A percentile compares a stretch with the other conserved stretches of the same genome.
Evolutionary conservation across 2,797 vertebrate genomes (phyloP).

Genomic region (Gymnopithys bicolor): DNA sequence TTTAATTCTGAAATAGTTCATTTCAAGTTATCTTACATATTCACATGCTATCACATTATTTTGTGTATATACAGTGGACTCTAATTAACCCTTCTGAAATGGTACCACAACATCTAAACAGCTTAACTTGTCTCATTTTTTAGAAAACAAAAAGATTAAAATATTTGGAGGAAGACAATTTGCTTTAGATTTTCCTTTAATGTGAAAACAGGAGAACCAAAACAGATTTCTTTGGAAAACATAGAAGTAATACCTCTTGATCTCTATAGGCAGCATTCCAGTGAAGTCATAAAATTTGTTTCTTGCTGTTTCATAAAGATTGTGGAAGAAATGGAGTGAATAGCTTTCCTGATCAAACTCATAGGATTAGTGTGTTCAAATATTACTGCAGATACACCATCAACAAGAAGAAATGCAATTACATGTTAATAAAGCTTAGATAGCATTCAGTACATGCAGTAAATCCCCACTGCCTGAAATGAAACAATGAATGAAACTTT

Average conservation of each 20-base stretch:
- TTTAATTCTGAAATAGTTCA: not conserved
- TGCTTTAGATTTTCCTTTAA: not conserved
- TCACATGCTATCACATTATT: not conserved
- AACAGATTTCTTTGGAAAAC: not conserved
- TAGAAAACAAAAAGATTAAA: not conserved
- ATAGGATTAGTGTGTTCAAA: not conserved
- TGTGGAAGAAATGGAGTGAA: not conserved
- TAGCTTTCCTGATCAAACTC: constrained; percentile 4
- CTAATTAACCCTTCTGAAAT: not conserved
- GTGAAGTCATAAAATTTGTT: not conserved
- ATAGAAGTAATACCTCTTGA: not conserved
- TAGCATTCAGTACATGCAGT: not conserved
- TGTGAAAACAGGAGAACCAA: not conserved
- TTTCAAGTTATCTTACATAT: constrained; percentile 11
- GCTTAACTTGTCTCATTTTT: not conserved
- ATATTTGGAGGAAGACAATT: not conserved
- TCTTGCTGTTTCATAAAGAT: not conserved
- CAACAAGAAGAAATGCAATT: not conserved
- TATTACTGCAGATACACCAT: not conserved
- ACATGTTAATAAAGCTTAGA: not conserved
- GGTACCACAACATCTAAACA: not conserved
- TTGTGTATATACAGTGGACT: not conserved
- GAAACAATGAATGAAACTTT: not conserved
- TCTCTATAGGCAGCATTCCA: not conserved
- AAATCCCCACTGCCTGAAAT: not conserved